These are phyloP conservation scores for Amaurobius ferox DNA, from an alignment of 2,888 invertebrate genomes.

Conservation along the genomic window DNA sequence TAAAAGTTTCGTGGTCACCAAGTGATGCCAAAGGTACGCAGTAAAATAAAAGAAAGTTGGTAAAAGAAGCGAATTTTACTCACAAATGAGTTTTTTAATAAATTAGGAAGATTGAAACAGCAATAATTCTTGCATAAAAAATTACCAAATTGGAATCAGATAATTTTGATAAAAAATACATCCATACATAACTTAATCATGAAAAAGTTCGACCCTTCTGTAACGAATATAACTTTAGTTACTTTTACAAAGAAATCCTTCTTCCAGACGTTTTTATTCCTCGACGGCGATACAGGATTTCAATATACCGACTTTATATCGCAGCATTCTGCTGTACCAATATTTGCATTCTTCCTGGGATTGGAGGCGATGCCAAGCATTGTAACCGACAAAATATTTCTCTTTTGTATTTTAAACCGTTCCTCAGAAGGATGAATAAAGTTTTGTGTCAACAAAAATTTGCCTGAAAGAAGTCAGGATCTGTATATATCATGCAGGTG, in stretches of 20 bases:
- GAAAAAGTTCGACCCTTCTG: no score
- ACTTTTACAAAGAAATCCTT: conserved; percentile 26
- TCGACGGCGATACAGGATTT: conserved; percentile 22
- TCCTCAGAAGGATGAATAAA: conserved; percentile 26
- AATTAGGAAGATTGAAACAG: no score
- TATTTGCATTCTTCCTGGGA: conserved; percentile 28
- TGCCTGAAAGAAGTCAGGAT: conserved; percentile 31
- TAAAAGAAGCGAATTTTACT: no score
- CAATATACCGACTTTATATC: conserved; percentile 22
- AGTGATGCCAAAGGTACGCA: no score
- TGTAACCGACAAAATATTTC: conserved; percentile 47
- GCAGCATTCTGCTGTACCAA: conserved; percentile 27
- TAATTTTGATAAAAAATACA: no score
- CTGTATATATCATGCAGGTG: background rate
- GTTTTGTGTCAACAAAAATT: conserved; percentile 38
- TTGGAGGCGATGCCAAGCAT: conserved; percentile 8
- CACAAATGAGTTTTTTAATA: no score
- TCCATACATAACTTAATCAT: no score
- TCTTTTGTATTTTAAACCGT: conserved; percentile 38
- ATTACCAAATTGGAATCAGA: no score
- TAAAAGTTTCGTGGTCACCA: no score
- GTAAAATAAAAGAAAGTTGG: no score
- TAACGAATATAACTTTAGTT: conserved; percentile 13
- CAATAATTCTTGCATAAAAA: no score
- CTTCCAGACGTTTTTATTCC: conserved; percentile 22